These are phyloP conservation scores for Hoplodrina ambigua DNA, from an alignment of 2,888 invertebrate genomes.

Conservation along the genomic window DNA sequence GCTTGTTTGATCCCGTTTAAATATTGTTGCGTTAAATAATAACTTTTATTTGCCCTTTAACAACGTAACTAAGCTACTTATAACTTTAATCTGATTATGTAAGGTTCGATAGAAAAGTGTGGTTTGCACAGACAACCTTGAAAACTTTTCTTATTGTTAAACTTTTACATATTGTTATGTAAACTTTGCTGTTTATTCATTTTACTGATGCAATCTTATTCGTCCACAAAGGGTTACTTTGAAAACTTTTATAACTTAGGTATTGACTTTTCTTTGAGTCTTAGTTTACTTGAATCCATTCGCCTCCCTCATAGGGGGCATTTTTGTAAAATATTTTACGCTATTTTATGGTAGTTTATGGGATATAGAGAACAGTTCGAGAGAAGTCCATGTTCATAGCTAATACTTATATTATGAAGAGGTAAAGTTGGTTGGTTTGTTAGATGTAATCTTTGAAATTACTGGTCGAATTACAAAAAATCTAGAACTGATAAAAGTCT, in stretches of 20 bases:
- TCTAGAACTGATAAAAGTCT: no score
- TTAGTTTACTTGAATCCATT: not conserved
- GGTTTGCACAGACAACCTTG: slow-evolving; percentile 32
- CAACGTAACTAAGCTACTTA: not conserved
- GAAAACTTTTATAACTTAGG: not conserved
- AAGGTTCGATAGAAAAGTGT: slow-evolving; percentile 1
- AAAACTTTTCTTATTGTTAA: slow-evolving; percentile 13
- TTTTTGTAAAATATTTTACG: no score
- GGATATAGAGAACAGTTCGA: no score
- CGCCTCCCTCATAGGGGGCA: no score
- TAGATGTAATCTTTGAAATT: no score
- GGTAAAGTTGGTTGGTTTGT: no score
- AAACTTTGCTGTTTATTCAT: not conserved
- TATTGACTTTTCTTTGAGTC: not conserved
- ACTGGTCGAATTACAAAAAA: no score
- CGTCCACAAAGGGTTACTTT: not conserved
- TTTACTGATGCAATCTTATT: slow-evolving; percentile 10
- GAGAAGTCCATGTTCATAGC: no score
- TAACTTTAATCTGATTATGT: not conserved
- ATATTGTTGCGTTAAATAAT: not conserved
- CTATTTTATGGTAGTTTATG: no score
- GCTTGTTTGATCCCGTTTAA: no score
- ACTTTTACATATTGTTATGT: not conserved
- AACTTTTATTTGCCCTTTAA: not conserved
- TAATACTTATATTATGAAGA: no score